Base-by-base conservation (phyloP, 2,113 vertebrate genomes). In the Marcusenius ussheri region DNA sequence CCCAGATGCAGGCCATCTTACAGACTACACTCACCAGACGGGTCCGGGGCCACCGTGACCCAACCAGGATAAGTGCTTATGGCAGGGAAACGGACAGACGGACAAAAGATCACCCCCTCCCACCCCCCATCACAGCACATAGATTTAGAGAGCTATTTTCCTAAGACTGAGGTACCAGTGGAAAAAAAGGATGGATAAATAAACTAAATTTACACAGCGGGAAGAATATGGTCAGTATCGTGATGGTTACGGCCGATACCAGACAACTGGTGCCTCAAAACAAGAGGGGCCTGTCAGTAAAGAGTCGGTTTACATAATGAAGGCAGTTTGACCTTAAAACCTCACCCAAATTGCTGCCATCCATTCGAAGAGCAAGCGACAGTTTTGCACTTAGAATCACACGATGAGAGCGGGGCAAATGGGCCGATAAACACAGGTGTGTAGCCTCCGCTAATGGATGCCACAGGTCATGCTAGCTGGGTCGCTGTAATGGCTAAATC, bases 371-470 rank as follows among this genome's bases (percentile, higher is more conserved):
- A 31, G 74, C 77, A 83, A 24, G 39, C 3, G 39, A 45, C 19
- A 27, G 31, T 39, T 10, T 17, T 53, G 31, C 88, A 39, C 45
- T 89, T 51, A 87, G 77, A 86, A 87, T 89, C 31, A 74, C 62
- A 87, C 47, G 42, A 50, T 17, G 24, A 58, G 70, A 49, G 27
- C 77, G 15, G 5, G 3, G 21, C n/a, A 47, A 51, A 58, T 50
- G 27, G 21, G 58, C 90, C 39, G 7, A 45, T 87, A 56, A 56
- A 27, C 58, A 39, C 85, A 35, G 62, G 31, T 49, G n/a, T 42
- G 5, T 46, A 51, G 66, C 35, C 42, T 85, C 15, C 9, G 62
- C 27, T 85, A 89, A 86, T 77, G 80, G 88, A 89, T 70, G 83
- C 27, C 84, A n/a, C 31, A 80, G 45, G 51, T 51, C 17, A 58